A percentile compares a stretch with the other conserved stretches of the same genome.
Evolutionary conservation across 2,888 invertebrate genomes (phyloP).

Genomic region (Timandra comae): DNA sequence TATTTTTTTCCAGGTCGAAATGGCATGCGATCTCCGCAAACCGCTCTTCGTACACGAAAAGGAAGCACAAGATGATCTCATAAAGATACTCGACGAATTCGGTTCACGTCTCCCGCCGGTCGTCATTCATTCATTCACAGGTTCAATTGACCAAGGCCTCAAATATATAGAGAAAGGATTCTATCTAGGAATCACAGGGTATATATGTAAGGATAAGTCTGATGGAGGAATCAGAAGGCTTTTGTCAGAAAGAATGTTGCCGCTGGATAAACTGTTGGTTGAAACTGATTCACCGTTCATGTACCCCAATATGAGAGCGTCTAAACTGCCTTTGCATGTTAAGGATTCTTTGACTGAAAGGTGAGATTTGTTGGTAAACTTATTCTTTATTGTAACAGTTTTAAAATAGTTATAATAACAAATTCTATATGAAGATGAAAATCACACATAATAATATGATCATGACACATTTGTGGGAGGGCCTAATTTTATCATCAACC

Average conservation of each 20-base stretch:
- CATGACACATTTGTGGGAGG: no score
- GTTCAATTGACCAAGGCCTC: constrained; percentile 87
- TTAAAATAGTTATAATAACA: background rate
- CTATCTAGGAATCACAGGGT: constrained; percentile 87
- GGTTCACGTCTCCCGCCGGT: constrained; percentile 82
- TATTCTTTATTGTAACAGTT: background rate
- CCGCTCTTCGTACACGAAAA: constrained; percentile 94
- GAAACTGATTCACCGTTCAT: constrained; percentile 97
- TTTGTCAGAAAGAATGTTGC: constrained; percentile 86
- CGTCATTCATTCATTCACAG: constrained; percentile 94
- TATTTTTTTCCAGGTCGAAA: constrained; percentile 84
- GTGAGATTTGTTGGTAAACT: constrained; percentile 62
- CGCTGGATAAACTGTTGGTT: constrained; percentile 89
- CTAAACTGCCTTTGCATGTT: constrained; percentile 91
- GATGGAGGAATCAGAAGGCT: constrained; percentile 92
- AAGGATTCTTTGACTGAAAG: constrained; percentile 92
- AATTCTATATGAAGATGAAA: no score
- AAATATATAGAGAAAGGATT: constrained; percentile 89
- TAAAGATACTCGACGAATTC: constrained; percentile 79
- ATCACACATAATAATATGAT: no score
- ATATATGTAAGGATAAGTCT: constrained; percentile 93
- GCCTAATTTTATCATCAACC: no score
- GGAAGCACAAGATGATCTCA: constrained; percentile 91
- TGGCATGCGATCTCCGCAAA: constrained; percentile 91
- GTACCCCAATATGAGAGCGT: constrained; percentile 96